phyloP scores from a whole-genome alignment of 2,888 invertebrate species.

The Melipona bicolor region DNA sequence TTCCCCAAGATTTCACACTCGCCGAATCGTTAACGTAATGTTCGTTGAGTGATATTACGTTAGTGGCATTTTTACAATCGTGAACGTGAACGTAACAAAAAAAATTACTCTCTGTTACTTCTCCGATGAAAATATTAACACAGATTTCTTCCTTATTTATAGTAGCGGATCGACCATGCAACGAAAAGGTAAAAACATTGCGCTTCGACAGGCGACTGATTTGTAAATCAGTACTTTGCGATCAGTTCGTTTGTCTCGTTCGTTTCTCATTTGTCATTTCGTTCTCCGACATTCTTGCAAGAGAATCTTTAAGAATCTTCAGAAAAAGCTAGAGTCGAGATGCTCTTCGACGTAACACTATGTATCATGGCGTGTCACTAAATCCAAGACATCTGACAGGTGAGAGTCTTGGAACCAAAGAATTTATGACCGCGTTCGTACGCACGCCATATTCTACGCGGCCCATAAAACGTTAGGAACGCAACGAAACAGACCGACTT shows the following conservation, averaged over 20 bases:
- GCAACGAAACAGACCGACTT: slow-evolving; percentile 64
- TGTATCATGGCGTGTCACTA: slow-evolving; percentile 16
- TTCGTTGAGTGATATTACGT: not conserved
- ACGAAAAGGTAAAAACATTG: not conserved
- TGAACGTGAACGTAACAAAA: too few relatives aligned
- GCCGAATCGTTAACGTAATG: not conserved
- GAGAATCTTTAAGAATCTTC: not conserved
- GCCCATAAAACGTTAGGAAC: slow-evolving; percentile 65
- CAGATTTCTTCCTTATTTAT: not conserved
- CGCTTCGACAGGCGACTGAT: slow-evolving; percentile 4
- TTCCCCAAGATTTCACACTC: slow-evolving; percentile 9
- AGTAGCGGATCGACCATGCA: not conserved
- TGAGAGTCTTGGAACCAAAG: slow-evolving; percentile 51
- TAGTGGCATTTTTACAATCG: too few relatives aligned
- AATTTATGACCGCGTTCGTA: slow-evolving; percentile 62
- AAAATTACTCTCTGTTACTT: not conserved
- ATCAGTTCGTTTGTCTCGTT: slow-evolving; percentile 7
- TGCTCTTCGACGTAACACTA: slow-evolving; percentile 27
- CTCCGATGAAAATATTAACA: slow-evolving; percentile 28
- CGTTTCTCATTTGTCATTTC: slow-evolving; percentile 19
- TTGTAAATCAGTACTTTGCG: not conserved
- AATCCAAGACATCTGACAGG: slow-evolving; percentile 52
- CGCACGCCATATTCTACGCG: slow-evolving; percentile 6
- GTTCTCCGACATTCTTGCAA: not conserved
- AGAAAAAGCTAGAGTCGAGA: not conserved